Evolutionary conservation across 2,888 invertebrate genomes (phyloP).

Genomic region (Mythimna ferrago): DNA sequence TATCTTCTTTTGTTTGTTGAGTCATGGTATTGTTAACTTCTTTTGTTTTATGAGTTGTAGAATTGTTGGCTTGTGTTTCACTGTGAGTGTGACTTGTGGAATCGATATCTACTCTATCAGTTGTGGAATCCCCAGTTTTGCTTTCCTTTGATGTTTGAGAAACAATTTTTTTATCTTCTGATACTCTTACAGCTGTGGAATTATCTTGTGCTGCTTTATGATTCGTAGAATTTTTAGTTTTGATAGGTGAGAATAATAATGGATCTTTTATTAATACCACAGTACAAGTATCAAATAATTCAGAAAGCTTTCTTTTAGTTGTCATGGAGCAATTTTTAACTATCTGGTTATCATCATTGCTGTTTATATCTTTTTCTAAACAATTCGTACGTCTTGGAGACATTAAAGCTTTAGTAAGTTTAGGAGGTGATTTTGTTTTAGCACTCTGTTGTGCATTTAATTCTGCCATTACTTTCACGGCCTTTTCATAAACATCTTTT

Average conservation of each 20-base stretch:
- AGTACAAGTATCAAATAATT: slow-evolving; percentile 7
- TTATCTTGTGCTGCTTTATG: background rate
- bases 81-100: background rate
- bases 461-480: slow-evolving; percentile 79
- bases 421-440: slow-evolving; percentile 20
- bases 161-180: slow-evolving; percentile 7
- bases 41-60: background rate
- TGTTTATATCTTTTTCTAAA: slow-evolving; percentile 7
- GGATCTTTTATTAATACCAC: slow-evolving; percentile 26
- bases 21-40: background rate
- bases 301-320: slow-evolving; percentile 27
- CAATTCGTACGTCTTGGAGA: slow-evolving; percentile 1
- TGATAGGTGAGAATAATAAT: background rate
- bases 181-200: background rate
- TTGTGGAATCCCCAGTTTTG: background rate
- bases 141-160: slow-evolving; percentile 1
- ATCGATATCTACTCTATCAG: background rate
- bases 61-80: slow-evolving; percentile 7
- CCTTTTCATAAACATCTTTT: slow-evolving; percentile 80
- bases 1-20: background rate
- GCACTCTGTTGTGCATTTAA: slow-evolving; percentile 69
- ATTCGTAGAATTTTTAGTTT: slow-evolving; percentile 4
- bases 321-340: slow-evolving; percentile 4
- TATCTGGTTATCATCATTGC: background rate
- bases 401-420: background rate